Evolutionary conservation across 1,140 invertebrate genomes (phyloP).

Genomic region (Zaprionus taronus): DNA sequence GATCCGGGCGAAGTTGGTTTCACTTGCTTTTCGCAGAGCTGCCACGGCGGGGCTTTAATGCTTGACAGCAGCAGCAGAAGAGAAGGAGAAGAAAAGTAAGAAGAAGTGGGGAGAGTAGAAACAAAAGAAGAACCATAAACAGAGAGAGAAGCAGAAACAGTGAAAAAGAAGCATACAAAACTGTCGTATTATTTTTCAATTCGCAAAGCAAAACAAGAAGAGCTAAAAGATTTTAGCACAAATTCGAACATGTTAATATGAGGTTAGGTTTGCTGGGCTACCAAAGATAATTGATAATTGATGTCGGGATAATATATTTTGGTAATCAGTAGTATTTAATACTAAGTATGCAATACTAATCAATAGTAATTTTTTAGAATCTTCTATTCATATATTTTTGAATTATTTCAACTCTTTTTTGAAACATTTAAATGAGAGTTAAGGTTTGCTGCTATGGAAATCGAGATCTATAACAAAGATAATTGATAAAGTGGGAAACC

Average conservation of each 20-base stretch:
- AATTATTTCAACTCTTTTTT: too few species aligned
- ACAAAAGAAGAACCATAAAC: background rate
- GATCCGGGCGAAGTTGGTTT: slow-evolving; percentile 34
- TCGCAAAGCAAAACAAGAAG: background rate
- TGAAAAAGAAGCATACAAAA: slow-evolving; percentile 2
- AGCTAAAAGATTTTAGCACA: background rate
- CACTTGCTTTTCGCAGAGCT: slow-evolving; percentile 7
- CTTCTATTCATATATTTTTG: too few species aligned
- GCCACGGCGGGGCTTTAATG: slow-evolving; percentile 7
- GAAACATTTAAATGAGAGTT: too few species aligned
- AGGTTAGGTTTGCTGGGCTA: background rate
- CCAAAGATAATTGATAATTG: too few species aligned
- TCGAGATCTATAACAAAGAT: too few species aligned
- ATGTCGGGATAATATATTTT: too few species aligned
- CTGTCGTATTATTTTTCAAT: slow-evolving; percentile 8
- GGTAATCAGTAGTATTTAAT: too few species aligned
- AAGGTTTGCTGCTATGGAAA: too few species aligned
- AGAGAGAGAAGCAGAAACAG: background rate
- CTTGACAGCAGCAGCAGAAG: background rate
- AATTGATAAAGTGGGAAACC: too few species aligned
- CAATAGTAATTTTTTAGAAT: too few species aligned
- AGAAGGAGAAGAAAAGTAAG: background rate
- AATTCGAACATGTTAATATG: slow-evolving; percentile 19
- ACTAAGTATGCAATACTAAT: too few species aligned
- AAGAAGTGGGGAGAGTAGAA: background rate